These are phyloP conservation scores for Zaprionus vittiger DNA, from an alignment of 1,140 invertebrate species.

Conservation along the genomic window DNA sequence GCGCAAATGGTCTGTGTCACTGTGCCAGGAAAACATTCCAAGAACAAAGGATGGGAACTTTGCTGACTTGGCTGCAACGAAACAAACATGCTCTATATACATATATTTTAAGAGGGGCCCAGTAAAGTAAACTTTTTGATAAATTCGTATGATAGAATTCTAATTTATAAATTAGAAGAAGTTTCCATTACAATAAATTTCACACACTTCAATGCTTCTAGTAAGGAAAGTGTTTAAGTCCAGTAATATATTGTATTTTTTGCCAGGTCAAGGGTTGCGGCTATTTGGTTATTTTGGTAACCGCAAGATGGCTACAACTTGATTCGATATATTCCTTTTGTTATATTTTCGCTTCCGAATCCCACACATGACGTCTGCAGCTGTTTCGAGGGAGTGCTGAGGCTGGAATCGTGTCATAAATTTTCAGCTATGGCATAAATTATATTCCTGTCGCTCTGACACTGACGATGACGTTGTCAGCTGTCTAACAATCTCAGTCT, in stretches of 20 bases:
- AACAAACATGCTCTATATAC: neutral
- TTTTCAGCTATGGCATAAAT: conserved; percentile 25
- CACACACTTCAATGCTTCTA: no score
- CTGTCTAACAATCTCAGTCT: conserved; percentile 38
- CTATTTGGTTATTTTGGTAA: neutral
- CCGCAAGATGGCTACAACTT: neutral
- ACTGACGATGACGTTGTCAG: conserved; percentile 56
- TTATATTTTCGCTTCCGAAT: neutral
- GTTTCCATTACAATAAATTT: no score
- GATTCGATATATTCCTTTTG: neutral
- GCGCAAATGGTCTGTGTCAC: conserved; percentile 49
- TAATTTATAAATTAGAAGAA: no score
- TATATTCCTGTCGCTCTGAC: conserved; percentile 27
- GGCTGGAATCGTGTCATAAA: conserved; percentile 23
- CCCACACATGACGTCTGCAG: conserved; percentile 15
- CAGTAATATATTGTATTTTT: neutral
- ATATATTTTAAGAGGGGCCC: neutral
- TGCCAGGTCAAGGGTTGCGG: neutral
- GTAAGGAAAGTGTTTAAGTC: neutral
- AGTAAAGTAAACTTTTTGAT: neutral
- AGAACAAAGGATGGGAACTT: conserved; percentile 4
- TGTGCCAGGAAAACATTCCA: conserved; percentile 29
- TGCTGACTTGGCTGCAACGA: neutral
- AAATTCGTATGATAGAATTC: no score
- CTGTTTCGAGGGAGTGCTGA: neutral